Percentiles rank a stretch among this genome's conserved stretches.
These are phyloP conservation scores for Apostichopus californicus DNA, from an alignment of 35 echinoderm and acorn worm species.

Conservation along the genomic window DNA sequence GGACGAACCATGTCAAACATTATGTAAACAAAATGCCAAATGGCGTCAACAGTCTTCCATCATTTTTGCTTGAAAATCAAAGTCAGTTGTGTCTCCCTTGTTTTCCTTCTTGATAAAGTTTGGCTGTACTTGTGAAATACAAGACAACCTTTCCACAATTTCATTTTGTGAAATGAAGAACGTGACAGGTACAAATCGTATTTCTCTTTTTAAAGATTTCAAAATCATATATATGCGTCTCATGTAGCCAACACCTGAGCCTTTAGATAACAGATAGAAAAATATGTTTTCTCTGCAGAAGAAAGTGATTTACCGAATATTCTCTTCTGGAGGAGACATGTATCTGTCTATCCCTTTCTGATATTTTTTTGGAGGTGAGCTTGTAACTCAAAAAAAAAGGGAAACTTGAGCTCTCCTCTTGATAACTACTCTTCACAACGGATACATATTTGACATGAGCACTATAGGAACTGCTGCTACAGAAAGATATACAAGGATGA, in stretches of 20 bases:
- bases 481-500: constrained; percentile 1
- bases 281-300: constrained; percentile 48
- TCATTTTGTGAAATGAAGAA: constrained; percentile 57
- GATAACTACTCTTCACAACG: constrained; percentile 34
- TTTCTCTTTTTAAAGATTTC: constrained; percentile 27
- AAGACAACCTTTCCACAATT: constrained; percentile 37
- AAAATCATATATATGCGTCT: constrained; percentile 38
- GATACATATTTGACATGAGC: constrained; percentile 38
- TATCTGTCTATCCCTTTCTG: constrained; percentile 16
- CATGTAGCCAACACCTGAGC: constrained; percentile 53
- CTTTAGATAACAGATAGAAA: constrained; percentile 10
- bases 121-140: constrained; percentile 43
- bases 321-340: constrained; percentile 26
- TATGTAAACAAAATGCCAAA: constrained; percentile 52
- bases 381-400: constrained; percentile 25
- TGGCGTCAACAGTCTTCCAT: constrained; percentile 58
- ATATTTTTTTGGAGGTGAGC: constrained; percentile 46
- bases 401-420: constrained; percentile 43
- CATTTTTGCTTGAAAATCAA: constrained; percentile 50
- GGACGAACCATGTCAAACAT: constrained; percentile 56
- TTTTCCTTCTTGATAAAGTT: constrained; percentile 16
- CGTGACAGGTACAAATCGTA: constrained; percentile 51
- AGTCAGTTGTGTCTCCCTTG: neutral
- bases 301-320: constrained; percentile 53
- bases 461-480: neutral